Evolutionary conservation across 1,140 invertebrate species (phyloP).

Genomic region (Zaprionus ghesquierei): DNA sequence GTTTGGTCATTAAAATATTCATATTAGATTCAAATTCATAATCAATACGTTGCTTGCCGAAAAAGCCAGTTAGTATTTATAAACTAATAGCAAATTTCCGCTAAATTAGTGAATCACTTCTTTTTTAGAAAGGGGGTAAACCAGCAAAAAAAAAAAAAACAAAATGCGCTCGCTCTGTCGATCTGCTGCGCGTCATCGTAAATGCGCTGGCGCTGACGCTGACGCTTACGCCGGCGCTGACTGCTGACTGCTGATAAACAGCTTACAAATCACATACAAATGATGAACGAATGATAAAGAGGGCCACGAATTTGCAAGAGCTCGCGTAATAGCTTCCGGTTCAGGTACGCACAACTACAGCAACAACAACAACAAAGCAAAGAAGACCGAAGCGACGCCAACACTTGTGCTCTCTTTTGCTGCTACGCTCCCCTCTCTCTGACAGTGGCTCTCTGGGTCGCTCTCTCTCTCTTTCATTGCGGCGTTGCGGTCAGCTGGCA

Average conservation of each 20-base stretch:
- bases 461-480: constrained; percentile 1
- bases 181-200: constrained; percentile 33
- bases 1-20: constrained; percentile 39
- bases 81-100: constrained; percentile 40
- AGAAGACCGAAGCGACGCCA: constrained; percentile 29
- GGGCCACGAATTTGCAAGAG: constrained; percentile 35
- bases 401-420: constrained; percentile 19
- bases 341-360: constrained; percentile 31
- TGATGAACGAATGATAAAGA: constrained; percentile 51
- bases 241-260: constrained; percentile 54
- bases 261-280: constrained; percentile 12
- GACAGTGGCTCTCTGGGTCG: background rate
- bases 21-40: constrained; percentile 2
- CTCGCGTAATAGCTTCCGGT: constrained; percentile 68
- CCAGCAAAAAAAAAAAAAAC: constrained; percentile 27
- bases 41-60: background rate
- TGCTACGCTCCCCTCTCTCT: constrained; percentile 10
- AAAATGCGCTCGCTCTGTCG: background rate
- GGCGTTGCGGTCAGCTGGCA: constrained; percentile 13
- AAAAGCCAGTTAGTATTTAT: constrained; percentile 32
- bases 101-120: constrained; percentile 54
- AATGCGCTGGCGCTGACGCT: constrained; percentile 5
- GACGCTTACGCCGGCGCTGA: background rate
- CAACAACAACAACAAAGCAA: constrained; percentile 20
- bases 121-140: constrained; percentile 43